Base-by-base conservation (phyloP, 35 echinoderm and acorn worm genomes). In the Diadema setosum region DNA sequence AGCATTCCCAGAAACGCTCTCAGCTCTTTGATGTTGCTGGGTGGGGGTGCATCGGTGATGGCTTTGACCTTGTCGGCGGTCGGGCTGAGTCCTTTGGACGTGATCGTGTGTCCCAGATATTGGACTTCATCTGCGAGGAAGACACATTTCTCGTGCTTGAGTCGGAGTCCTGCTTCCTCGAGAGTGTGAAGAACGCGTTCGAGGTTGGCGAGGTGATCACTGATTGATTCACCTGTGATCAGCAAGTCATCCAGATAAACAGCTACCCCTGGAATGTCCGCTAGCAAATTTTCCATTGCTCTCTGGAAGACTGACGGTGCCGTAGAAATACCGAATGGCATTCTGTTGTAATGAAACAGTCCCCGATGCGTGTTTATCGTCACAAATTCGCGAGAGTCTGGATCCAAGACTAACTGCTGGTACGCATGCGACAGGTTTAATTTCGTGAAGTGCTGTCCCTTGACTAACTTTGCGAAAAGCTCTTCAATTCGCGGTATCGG, bases 311-410 rank as follows among this genome's bases (percentile, higher is more conserved):
- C 67, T 33, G 81, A 31, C 31, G 82, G 89, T 2, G 82, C 82
- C 3, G 89, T 30, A 4, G 89, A 91, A 29, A 90, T n/a, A 9
- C 56, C 88, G 63, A 45, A 90, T 3, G 93, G 93, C 16, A 90
- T 30, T 26, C 86, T 80, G 21, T 33, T 84, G 39, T 94, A 94
- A 29, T 46, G 44, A 80, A 82, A 90, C 25, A 90, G 64, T 30
- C 93, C 93, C n/a, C 78, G 74, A 60, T 90, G 93, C 15, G 83
- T 94, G 46, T 81, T 87, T 30, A 90, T 86, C 0, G 93, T 90
- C 5, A 86, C 37, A 40, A 48, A 90, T 44, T 86, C 17, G 50
- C 70, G 83, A 16, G 82, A 90, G 21, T 75, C 42, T 21, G 84
- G 59, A 24, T 85, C 82, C 34, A 94, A 25, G 18, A 85, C 7